Base-by-base conservation (phyloP, 2,113 vertebrate genomes). In the Fulica atra region DNA sequence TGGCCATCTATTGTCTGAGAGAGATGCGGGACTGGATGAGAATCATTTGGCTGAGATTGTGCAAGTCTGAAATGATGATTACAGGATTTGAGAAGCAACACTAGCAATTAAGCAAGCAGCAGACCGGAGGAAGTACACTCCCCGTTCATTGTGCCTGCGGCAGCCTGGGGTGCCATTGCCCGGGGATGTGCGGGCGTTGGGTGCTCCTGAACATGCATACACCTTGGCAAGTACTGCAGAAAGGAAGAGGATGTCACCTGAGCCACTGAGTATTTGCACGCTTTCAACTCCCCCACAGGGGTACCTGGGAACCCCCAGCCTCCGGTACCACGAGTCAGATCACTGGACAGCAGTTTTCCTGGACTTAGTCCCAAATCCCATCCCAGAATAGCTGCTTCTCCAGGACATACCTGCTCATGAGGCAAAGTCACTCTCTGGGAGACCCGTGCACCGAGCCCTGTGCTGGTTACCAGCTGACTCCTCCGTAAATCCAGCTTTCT, bases 1-100 rank as follows among this genome's bases (percentile, higher is more conserved):
- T 77, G 36, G 40, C 54, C 31, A 11, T n/a, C 65, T 60, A 38
- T 80, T 91, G 93, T 90, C 82, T 86, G 69, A 40, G 46, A n/a
- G 73, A 81, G 69, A 65, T n/a, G 48, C 44, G 31, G 33, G 33
- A 83, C 31, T 72, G 82, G 72, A 69, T 74, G 88, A 61, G 76
- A 86, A 77, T 68, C 13, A 79, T 78, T 94, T 90, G 95, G 76
- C 85, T 86, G 95, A 94, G 80, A 78, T 4, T 61, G 53, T 42
- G 28, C 38, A 56, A 95, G 35, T 44, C 63, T 65, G 73, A 44
- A 81, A 86, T 8, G 29, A 68, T 78, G 92, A 81, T 76, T 93
- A 78, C 24, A 57, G 82, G 33, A 70, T 50, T 83, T 77, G 80
- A 71, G 88, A 93, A 94, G 69, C 72, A 93, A 84, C 60, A 9